phyloP scores from a whole-genome alignment of 2,888 invertebrate species.

The Chrysotoxum bicinctum region DNA sequence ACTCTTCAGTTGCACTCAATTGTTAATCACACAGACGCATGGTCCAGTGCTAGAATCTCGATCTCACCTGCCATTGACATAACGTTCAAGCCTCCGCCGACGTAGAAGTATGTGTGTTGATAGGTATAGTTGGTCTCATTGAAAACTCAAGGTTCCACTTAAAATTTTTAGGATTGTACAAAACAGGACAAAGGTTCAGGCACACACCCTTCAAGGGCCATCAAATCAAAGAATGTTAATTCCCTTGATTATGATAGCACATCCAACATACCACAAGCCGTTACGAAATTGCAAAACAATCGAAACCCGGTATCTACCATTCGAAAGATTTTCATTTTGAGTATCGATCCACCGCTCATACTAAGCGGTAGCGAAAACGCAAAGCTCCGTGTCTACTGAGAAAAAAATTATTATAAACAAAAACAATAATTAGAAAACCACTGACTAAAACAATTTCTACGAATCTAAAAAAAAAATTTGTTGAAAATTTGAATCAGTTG shows the following conservation, averaged over 20 bases:
- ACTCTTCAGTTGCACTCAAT: conserved; percentile 57
- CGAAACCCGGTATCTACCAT: background rate
- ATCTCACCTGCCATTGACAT: conserved; percentile 63
- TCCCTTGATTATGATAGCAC: conserved; percentile 57
- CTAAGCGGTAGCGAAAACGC: no score
- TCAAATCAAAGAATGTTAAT: conserved; percentile 64
- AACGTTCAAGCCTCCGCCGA: background rate
- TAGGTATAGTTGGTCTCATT: conserved; percentile 20
- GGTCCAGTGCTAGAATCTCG: background rate
- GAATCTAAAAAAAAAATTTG: no score
- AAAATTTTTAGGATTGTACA: conserved; percentile 32
- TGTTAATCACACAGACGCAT: conserved; percentile 58
- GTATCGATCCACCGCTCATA: no score
- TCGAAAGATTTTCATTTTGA: no score
- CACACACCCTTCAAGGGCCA: background rate
- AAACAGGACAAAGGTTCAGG: conserved; percentile 2
- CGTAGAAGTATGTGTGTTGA: background rate
- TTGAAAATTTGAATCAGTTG: no score
- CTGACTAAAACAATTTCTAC: no score
- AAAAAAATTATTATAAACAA: no score
- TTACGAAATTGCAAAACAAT: background rate
- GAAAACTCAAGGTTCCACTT: conserved; percentile 57
- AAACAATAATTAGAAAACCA: no score
- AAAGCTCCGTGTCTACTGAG: no score
- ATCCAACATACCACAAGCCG: background rate